Conservation (phyloP, 2,797 vertebrate genomes). For the Gymnoscopelus braueri region DNA sequence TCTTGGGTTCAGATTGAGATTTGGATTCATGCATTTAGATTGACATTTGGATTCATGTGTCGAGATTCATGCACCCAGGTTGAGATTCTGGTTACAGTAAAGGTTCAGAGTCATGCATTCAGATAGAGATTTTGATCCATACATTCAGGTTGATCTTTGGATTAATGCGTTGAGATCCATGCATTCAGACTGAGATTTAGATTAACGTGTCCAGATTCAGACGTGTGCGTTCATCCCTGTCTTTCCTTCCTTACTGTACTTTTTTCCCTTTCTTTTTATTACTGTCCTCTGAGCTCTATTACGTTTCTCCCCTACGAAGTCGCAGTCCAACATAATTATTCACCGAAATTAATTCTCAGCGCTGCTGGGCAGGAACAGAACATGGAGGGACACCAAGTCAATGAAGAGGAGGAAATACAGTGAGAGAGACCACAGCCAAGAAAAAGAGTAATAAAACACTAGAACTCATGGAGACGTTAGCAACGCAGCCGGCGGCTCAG, state of each 20-base stretch:
- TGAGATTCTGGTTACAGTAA: no score
- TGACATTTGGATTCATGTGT: background rate
- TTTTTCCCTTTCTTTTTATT: background rate
- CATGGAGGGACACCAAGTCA: slow-evolving; percentile 41
- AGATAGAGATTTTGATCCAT: no score
- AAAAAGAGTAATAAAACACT: background rate
- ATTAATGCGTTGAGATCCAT: no score
- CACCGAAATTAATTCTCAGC: slow-evolving; percentile 59
- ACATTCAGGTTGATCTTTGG: no score
- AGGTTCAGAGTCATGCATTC: no score
- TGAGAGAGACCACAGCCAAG: slow-evolving; percentile 1
- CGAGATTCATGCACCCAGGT: no score
- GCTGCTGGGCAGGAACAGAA: slow-evolving; percentile 46
- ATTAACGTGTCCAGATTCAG: no score
- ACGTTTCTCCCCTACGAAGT: slow-evolving; percentile 42
- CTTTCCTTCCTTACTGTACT: background rate
- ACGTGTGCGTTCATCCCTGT: no score
- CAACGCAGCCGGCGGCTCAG: slow-evolving; percentile 4
- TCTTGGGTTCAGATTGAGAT: background rate
- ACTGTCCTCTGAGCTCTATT: slow-evolving; percentile 49
- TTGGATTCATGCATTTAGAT: background rate
- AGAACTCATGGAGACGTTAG: slow-evolving; percentile 8
- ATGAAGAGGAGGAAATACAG: slow-evolving; percentile 35
- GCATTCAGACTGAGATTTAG: no score
- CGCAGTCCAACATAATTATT: slow-evolving; percentile 60